Conservation (phyloP, 2,888 invertebrate genomes). For the Thecocarcelia acutangulata region DNA sequence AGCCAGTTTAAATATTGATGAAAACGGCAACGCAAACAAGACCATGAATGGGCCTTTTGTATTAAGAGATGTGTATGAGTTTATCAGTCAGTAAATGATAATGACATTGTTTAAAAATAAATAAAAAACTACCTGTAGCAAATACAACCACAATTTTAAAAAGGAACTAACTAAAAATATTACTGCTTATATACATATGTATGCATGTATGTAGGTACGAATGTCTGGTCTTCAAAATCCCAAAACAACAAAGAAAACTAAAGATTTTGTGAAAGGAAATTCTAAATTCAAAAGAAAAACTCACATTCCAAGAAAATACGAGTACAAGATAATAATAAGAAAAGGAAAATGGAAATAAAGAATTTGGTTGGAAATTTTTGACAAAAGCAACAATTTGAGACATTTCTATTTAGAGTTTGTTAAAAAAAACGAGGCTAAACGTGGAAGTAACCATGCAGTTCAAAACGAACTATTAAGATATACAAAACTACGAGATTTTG, state of each 20-base stretch:
- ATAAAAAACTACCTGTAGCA: slow-evolving; percentile 57
- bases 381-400: neutral
- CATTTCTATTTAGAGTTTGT: neutral
- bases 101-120: slow-evolving; percentile 45
- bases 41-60: slow-evolving; percentile 5
- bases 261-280: neutral
- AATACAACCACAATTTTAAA: neutral
- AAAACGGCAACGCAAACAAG: neutral
- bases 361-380: neutral
- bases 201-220: neutral
- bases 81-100: slow-evolving; percentile 41
- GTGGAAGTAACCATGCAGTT: too few relatives aligned
- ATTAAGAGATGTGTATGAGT: neutral
- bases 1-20: slow-evolving; percentile 26
- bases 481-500: too few relatives aligned
- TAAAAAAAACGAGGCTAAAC: too few relatives aligned
- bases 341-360: too few relatives aligned
- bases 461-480: too few relatives aligned
- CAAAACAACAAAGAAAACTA: neutral
- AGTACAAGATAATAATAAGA: too few relatives aligned
- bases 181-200: neutral
- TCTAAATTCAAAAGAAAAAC: too few relatives aligned
- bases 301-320: too few relatives aligned
- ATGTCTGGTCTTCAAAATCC: neutral
- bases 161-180: neutral